These are phyloP conservation scores for Formicarius rufipectus DNA, from an alignment of 2,113 vertebrate species.

Conservation along the genomic window DNA sequence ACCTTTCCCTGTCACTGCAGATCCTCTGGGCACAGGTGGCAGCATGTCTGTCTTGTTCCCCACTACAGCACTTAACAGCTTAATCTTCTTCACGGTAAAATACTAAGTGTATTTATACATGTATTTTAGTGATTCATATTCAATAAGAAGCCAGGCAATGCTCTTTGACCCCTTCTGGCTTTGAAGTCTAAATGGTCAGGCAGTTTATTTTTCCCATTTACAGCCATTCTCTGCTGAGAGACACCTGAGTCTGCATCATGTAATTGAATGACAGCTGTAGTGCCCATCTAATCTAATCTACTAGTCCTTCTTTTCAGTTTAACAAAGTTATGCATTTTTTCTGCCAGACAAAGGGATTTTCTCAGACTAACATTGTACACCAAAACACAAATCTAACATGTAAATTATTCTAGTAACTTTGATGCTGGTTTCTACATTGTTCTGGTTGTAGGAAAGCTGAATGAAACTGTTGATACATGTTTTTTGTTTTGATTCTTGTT, in stretches of 20 bases:
- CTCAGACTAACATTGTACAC: background rate
- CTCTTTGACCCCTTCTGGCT: background rate
- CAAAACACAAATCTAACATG: background rate
- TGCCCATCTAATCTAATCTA: background rate
- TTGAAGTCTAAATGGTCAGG: background rate
- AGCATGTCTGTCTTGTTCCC: background rate
- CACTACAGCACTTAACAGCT: background rate
- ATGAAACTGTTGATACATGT: rapidly evolving
- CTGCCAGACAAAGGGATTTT: background rate
- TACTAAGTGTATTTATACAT: background rate
- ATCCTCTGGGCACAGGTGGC: background rate
- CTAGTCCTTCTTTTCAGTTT: background rate
- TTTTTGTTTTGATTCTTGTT: background rate
- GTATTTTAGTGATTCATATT: background rate
- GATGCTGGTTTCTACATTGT: background rate
- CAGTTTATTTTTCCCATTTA: background rate
- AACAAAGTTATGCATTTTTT: background rate
- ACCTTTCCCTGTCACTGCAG: background rate
- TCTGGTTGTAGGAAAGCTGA: background rate
- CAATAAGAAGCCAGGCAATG: background rate
- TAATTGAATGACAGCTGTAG: background rate
- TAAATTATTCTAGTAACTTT: background rate
- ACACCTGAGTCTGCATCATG: background rate
- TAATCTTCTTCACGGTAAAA: background rate
- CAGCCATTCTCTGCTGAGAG: background rate